Conservation (phyloP, 2,797 vertebrate genomes). For the Notolabrus celidotus region DNA sequence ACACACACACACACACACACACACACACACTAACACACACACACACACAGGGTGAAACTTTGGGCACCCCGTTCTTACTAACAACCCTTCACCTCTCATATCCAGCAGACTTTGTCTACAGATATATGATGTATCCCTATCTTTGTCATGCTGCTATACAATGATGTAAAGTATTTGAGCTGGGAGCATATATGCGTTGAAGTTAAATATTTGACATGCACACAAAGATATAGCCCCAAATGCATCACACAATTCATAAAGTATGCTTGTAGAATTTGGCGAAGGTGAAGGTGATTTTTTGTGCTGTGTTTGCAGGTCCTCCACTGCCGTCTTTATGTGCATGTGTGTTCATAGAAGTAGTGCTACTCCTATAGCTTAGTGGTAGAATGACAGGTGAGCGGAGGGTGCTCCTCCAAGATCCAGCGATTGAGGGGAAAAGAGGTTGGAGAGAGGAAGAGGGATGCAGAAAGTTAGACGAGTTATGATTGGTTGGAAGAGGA, state of each 20-base stretch:
- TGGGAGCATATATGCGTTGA: conserved; percentile 10
- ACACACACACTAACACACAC: not conserved
- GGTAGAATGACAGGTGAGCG: conserved; percentile 88
- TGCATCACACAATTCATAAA: no score
- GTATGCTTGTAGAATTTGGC: no score
- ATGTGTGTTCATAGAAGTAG: conserved; percentile 69
- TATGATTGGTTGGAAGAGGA: conserved; percentile 75
- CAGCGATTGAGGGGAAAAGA: conserved; percentile 49
- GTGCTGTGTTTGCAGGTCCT: conserved; percentile 49
- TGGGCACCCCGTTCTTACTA: conserved; percentile 28
- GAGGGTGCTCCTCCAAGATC: conserved; percentile 78
- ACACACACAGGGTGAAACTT: conserved; percentile 41
- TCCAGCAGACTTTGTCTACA: conserved; percentile 3
- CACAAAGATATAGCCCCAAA: no score
- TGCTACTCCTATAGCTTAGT: conserved; percentile 83
- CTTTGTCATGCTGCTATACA: conserved; percentile 14
- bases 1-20: not conserved
- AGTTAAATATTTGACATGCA: no score
- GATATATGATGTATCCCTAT: conserved; percentile 11
- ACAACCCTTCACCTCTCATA: conserved; percentile 13
- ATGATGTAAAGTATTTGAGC: conserved; percentile 30
- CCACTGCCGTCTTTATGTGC: conserved; percentile 43
- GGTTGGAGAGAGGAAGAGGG: conserved; percentile 52
- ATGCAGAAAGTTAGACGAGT: conserved; percentile 40
- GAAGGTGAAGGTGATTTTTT: no score